Evolutionary conservation across 2,113 vertebrate species (phyloP).

Genomic region (Euleptes europaea): DNA sequence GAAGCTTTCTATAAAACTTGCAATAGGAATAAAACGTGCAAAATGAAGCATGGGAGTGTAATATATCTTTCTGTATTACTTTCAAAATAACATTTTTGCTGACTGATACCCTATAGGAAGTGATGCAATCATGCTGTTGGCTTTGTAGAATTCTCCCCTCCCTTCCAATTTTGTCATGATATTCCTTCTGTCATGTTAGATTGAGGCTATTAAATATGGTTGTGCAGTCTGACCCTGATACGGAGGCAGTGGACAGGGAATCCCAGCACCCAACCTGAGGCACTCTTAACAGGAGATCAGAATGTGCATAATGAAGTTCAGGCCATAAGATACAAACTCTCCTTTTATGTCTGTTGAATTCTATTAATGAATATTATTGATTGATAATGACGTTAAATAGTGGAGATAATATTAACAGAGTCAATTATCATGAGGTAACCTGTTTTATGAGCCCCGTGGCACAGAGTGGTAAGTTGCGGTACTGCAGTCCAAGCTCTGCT

Average conservation of each 20-base stretch:
- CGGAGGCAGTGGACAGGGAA: not conserved
- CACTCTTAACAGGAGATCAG: not conserved
- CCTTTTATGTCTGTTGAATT: not conserved
- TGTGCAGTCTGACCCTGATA: not conserved
- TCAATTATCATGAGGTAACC: not conserved
- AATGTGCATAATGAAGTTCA: not conserved
- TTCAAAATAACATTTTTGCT: not conserved
- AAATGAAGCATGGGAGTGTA: not conserved
- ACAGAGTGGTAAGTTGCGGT: no score
- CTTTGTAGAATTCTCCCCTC: not conserved
- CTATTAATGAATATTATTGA: not conserved
- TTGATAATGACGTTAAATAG: not conserved
- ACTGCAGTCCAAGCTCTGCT: no score
- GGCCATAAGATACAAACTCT: not conserved
- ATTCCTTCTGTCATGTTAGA: not conserved
- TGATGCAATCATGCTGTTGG: no score
- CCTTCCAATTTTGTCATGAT: not conserved
- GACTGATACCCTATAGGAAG: not conserved
- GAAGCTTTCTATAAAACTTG: not conserved
- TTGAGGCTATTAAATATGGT: not conserved
- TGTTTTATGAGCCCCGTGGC: no score
- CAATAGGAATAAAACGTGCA: no score
- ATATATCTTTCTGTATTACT: not conserved
- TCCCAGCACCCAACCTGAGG: not conserved
- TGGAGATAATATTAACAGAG: not conserved